Conservation (phyloP, 2,113 vertebrate genomes). For the Perccottus glenii region DNA sequence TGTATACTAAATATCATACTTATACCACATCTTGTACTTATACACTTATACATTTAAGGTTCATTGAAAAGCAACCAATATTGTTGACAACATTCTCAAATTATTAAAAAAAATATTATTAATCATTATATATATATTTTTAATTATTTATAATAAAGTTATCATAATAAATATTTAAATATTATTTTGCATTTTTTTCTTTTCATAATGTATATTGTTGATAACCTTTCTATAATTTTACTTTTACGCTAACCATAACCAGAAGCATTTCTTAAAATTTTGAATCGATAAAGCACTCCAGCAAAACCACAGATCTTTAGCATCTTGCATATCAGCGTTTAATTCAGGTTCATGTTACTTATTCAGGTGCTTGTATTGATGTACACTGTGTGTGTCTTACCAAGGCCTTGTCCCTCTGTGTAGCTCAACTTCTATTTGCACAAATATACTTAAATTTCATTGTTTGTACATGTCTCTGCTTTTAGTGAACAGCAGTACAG, state of each 20-base stretch:
- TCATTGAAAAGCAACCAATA: too few species aligned
- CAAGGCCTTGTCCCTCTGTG: neutral
- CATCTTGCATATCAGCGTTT: neutral
- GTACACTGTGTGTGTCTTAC: neutral
- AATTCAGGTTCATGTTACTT: neutral
- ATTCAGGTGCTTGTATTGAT: conserved; percentile 20
- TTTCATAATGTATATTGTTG: conserved; percentile 13
- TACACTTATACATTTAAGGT: too few species aligned
- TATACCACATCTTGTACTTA: too few species aligned
- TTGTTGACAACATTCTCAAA: too few species aligned
- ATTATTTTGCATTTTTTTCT: neutral
- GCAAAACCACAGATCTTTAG: neutral
- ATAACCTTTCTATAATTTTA: conserved; percentile 7
- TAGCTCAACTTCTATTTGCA: conserved; percentile 12
- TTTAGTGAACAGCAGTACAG: conserved; percentile 22
- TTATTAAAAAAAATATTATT: too few species aligned
- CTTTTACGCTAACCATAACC: neutral
- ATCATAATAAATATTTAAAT: too few species aligned
- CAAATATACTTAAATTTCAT: conserved; percentile 6
- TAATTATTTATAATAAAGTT: too few species aligned
- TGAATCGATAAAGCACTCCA: neutral
- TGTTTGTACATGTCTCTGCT: conserved; percentile 23
- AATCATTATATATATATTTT: too few species aligned
- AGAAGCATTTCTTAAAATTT: neutral
- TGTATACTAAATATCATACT: too few species aligned